Base-by-base conservation (phyloP, 2,888 invertebrate species). In the Parochlus steinenii region DNA sequence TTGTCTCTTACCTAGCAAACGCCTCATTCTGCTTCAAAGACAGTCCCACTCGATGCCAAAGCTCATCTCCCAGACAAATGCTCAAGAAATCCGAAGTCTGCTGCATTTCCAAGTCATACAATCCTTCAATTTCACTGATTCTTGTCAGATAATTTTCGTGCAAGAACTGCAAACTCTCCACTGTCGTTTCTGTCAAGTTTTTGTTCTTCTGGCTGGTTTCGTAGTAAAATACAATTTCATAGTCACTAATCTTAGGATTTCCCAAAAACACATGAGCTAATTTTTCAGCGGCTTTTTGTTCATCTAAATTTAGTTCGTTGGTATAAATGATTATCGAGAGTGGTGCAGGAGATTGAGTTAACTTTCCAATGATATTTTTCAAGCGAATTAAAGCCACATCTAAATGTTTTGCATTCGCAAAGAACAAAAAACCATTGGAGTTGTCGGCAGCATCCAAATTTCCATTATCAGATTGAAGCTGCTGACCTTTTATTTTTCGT, bases 31-130 rank as follows among this genome's bases (percentile, higher is more conserved):
- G 14, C 41, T 61, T 54, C 29, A 49, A 50, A 39, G 59, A 54
- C 27, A 50, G 46, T 46, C 55, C 57, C 24, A 74, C 56, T 43
- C 63, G 62, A 38, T 62, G 63, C 69, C 73, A 76, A 42, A 75
- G 60, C 53, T 72, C 73, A 38, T 66, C 65, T 5, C 69, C 70
- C 8, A 76, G 53, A 43, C 69, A 63, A 33, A 62, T 56, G 37
- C 64, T 55, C 37, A 76, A 55, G 44, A 71, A 67, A 3, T 63
- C 62, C 40, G 63, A 58, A 7, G 73, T 48, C 25, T 58, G 57
- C 48, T 71, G 65, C 47, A 74, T 63, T 58, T 71, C 66, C 24
- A 76, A 47, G 1, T 62, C 58, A 27, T 22, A 34, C 2, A 34
- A 8, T 17, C 29, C 6, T 4, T 34, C 10, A 7, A 28, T 23